Evolutionary conservation across 2,797 vertebrate genomes (phyloP), one percentile per base, ranked within the genome.

Genomic region (Sebastes taczanowskii): DNA sequence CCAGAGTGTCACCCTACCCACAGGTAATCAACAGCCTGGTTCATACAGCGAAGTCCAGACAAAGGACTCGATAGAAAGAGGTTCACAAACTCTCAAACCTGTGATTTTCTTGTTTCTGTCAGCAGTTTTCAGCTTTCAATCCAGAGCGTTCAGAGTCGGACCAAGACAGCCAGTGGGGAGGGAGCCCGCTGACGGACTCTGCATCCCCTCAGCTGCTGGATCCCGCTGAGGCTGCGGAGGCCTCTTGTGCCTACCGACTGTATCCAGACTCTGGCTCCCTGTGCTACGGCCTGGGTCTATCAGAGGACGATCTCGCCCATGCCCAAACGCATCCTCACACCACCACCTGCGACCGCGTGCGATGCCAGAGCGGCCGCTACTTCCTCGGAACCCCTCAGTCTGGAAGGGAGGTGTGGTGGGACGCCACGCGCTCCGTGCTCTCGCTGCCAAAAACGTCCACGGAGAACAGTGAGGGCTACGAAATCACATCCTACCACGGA

Each of bases 141-240:
- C 96, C 96, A 0, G 97, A 99, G 86, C 96, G 97, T 77, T 98
- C 97, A 0, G 97, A 99, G 88, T 98, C 97, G 1, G 97, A 99
- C 86, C 97, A 97, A 0, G 97, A 99, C 80, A 99, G 97, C 91
- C 97, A 98, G 76, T 98, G 98, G 98, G 98, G 98, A 7, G 97
- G 97, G 65, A 99, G 98, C 65, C 98, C 97, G 0, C 88, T 98
- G 88, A 98, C 97, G 0, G 97, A 98, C 35, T 94, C 97, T 0
- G 96, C 97, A 63, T 99, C 98, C 73, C 98, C 98, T 13, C 97
- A 98, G 93, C 95, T 98, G n/a, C 80, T 98, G 95, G 98, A 98
- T 76, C 88, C 97, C 0, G 25, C 75, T 0, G 97, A 98, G 74
- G 94, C 96, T 4, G 66, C 93, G 0, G 97, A 98, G 0, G 90